Conservation (phyloP, 2,113 vertebrate genomes). For the Austrofundulus limnaeus region DNA sequence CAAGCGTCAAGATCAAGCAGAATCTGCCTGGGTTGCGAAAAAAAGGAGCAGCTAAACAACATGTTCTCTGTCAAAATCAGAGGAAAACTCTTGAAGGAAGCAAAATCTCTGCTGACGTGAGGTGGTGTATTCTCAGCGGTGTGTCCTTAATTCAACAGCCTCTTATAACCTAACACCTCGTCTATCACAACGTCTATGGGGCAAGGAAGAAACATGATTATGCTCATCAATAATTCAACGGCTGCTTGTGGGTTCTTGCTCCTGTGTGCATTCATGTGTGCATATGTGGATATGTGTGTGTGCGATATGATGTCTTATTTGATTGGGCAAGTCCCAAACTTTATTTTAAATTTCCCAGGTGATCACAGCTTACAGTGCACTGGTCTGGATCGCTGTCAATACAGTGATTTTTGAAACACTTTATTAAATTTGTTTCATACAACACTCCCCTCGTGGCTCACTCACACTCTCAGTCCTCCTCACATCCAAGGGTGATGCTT, state of each 20-base stretch:
- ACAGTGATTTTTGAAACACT: conserved; percentile 58
- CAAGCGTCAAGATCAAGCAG: conserved; percentile 67
- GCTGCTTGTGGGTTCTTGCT: conserved; percentile 28
- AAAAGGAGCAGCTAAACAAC: conserved; percentile 62
- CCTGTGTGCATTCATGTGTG: conserved; percentile 31
- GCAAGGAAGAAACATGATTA: conserved; percentile 75
- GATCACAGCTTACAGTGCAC: conserved; percentile 56
- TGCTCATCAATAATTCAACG: conserved; percentile 79
- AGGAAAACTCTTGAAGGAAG: conserved; percentile 66
- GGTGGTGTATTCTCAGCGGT: conserved; percentile 62
- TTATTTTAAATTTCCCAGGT: conserved; percentile 70
- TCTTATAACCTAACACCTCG: conserved; percentile 73
- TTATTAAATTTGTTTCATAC: conserved; percentile 54
- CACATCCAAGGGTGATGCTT: conserved; percentile 33
- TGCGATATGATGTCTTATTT: conserved; percentile 66
- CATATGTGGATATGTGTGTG: conserved; percentile 15
- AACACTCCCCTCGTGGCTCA: conserved; percentile 41
- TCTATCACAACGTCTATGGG: conserved; percentile 71
- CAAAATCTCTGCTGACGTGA: conserved; percentile 75
- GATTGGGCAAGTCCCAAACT: conserved; percentile 59
- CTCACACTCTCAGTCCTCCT: conserved; percentile 35
- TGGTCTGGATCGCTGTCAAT: conserved; percentile 37
- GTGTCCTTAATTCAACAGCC: conserved; percentile 73
- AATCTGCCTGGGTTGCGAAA: conserved; percentile 72
- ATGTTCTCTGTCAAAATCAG: conserved; percentile 72